Evolutionary conservation across 1,140 invertebrate genomes (phyloP).

Genomic region (Meloidogyne chitwoodi): DNA sequence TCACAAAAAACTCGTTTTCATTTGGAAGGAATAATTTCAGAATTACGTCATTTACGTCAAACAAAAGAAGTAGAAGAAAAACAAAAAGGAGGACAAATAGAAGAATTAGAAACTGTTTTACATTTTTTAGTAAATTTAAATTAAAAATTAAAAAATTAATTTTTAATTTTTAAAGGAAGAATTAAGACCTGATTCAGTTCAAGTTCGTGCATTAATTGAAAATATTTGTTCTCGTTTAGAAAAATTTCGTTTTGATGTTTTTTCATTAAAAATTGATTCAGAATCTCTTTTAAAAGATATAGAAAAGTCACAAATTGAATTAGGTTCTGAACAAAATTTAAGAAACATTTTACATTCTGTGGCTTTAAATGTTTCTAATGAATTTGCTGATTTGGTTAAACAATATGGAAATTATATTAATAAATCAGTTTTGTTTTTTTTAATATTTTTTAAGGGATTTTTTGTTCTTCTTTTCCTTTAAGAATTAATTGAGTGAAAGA

Average conservation of each 20-base stretch:
- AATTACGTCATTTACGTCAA: conserved; percentile 11
- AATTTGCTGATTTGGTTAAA: conserved; percentile 2
- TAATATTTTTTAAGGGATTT: no score
- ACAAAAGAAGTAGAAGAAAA: background rate
- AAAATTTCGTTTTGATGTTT: conserved; percentile 2
- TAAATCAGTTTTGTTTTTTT: conserved; percentile 16
- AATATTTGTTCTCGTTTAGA: conserved; percentile 1
- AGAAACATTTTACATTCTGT: background rate
- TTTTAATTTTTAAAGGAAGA: background rate
- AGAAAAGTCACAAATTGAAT: background rate
- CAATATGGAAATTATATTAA: conserved; percentile 27
- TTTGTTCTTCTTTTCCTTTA: no score
- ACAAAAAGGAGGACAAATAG: background rate
- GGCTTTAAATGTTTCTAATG: conserved; percentile 7
- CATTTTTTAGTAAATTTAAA: background rate
- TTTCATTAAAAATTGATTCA: conserved; percentile 8
- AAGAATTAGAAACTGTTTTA: conserved; percentile 8
- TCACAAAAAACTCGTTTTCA: background rate
- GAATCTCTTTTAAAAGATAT: conserved; percentile 1
- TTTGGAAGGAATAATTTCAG: conserved; percentile 1
- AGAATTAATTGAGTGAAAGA: no score
- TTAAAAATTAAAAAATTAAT: background rate
- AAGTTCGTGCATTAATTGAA: conserved; percentile 15
- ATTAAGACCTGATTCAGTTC: background rate
- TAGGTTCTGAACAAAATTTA: background rate